These are phyloP conservation scores for Noturus placidus DNA, from an alignment of 2,113 vertebrate species.

Conservation along the genomic window DNA sequence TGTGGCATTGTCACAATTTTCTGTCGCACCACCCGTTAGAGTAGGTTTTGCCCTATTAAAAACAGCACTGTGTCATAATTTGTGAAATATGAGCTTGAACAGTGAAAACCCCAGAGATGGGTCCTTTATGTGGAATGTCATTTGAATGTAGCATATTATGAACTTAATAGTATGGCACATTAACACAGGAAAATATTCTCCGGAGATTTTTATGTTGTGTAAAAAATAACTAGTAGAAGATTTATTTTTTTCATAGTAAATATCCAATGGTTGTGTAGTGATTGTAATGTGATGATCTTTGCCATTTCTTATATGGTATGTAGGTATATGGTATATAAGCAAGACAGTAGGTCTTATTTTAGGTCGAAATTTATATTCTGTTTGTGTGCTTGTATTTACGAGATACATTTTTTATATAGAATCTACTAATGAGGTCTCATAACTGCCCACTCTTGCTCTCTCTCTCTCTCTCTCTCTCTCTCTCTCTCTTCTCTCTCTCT, in stretches of 20 bases:
- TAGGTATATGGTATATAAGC: background rate
- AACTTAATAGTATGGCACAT: background rate
- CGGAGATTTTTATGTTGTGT: background rate
- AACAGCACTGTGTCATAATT: background rate
- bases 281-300: background rate
- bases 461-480: constrained; percentile 12
- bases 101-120: background rate
- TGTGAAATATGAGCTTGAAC: background rate
- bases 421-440: constrained; percentile 33
- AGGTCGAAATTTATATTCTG: background rate
- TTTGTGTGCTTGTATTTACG: background rate
- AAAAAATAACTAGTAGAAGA: background rate
- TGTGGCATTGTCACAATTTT: background rate
- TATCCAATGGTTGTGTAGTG: background rate
- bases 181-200: background rate
- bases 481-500: background rate
- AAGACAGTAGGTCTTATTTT: background rate
- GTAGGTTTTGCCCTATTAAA: background rate
- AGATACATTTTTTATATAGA: constrained; percentile 11
- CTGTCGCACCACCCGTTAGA: background rate
- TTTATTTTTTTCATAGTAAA: background rate
- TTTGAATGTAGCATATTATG: background rate
- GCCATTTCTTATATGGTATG: background rate
- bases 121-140: background rate
- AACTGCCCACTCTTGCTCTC: constrained; percentile 2